These are phyloP conservation scores for Aphelinus atriplicis DNA, from an alignment of 1,140 invertebrate genomes.

Conservation along the genomic window DNA sequence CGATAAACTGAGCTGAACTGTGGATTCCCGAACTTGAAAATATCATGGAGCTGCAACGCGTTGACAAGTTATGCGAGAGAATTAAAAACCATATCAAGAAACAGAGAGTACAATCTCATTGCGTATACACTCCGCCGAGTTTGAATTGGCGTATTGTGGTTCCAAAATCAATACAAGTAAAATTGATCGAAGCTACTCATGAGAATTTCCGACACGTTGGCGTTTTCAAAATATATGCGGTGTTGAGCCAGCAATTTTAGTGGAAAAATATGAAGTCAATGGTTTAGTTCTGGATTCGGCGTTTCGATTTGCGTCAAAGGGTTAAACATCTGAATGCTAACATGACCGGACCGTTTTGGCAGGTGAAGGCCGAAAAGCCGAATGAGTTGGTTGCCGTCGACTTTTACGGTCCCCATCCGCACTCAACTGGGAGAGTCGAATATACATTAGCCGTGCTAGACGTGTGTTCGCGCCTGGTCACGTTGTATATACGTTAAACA, in stretches of 20 bases:
- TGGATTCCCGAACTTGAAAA: background rate
- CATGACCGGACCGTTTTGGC: conserved; percentile 16
- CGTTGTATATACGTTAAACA: conserved; percentile 24
- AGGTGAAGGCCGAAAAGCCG: conserved; percentile 1
- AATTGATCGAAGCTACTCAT: conserved; percentile 2
- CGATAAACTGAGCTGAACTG: background rate
- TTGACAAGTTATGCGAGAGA: too few species aligned
- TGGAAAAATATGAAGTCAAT: background rate
- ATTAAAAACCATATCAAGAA: too few species aligned
- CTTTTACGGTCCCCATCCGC: conserved; percentile 25
- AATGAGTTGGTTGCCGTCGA: conserved; percentile 29
- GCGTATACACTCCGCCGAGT: too few species aligned
- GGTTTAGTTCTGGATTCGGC: background rate
- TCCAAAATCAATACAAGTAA: background rate
- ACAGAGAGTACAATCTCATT: too few species aligned
- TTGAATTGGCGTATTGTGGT: background rate
- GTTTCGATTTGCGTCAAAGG: conserved; percentile 20
- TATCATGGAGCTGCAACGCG: background rate
- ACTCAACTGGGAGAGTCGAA: conserved; percentile 8
- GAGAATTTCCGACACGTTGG: conserved; percentile 13
- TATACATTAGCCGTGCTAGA: conserved; percentile 34
- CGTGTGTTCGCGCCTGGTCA: conserved; percentile 18
- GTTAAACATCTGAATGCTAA: conserved; percentile 18
- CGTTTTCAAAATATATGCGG: background rate
- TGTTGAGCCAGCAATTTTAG: conserved; percentile 1